A percentile compares a stretch with the other conserved stretches of the same genome.
Conservation (phyloP, 2,113 vertebrate genomes). For the Miniopterus natalensis region DNA sequence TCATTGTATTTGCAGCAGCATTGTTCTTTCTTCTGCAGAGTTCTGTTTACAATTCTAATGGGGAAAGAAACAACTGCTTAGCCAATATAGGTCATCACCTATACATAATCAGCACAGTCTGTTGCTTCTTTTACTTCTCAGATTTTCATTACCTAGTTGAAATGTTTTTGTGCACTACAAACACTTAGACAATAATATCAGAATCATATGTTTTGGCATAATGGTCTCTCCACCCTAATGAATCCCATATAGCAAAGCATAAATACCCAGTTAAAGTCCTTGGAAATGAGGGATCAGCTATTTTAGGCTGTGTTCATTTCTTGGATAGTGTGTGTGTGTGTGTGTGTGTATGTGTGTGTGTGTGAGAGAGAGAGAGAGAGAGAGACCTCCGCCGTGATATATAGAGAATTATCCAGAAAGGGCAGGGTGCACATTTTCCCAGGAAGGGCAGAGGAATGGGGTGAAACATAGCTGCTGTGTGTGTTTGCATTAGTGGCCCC, state of each 20-base stretch:
- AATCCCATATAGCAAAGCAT: background rate
- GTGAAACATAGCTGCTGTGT: background rate
- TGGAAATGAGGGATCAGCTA: background rate
- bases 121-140: slow-evolving; percentile 51
- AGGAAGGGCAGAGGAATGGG: background rate
- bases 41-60: slow-evolving; percentile 49
- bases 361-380: no score
- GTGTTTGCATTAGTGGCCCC: background rate
- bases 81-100: background rate
- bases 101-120: background rate
- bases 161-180: background rate
- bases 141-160: background rate
- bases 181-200: background rate
- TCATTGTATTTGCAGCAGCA: background rate
- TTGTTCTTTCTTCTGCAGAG: slow-evolving; percentile 26
- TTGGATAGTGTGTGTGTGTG: background rate
- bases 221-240: background rate
- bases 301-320: slow-evolving; percentile 15
- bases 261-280: background rate
- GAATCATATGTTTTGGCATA: background rate
- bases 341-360: background rate
- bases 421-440: background rate
- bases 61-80: background rate
- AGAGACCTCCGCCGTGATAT: background rate
- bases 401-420: background rate